phyloP scores from a whole-genome alignment of 2,888 invertebrate species.

The Latrodectus hesperus region DNA sequence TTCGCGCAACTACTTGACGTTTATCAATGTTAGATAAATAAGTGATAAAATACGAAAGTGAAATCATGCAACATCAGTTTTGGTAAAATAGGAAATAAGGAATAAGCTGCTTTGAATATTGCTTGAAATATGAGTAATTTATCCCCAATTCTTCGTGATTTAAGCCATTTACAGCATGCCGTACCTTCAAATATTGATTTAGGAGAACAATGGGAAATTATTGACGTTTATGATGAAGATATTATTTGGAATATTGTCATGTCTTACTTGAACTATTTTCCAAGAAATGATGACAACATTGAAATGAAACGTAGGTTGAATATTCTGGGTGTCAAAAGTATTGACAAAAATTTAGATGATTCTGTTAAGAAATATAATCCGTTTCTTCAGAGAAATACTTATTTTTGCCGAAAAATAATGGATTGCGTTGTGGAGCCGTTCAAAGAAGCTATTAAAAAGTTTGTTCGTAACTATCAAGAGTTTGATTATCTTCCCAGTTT shows the following conservation, averaged over 20 bases:
- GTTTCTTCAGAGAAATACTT: slow-evolving; percentile 11
- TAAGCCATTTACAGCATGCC: background rate
- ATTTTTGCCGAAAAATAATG: slow-evolving; percentile 6
- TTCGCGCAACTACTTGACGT: too few relatives aligned
- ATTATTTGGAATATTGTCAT: slow-evolving; percentile 21
- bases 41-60: too few relatives aligned
- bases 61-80: too few relatives aligned
- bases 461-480: background rate
- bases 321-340: background rate
- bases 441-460: slow-evolving; percentile 1
- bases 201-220: slow-evolving; percentile 5
- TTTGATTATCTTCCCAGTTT: background rate
- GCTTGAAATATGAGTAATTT: background rate
- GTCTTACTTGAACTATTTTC: slow-evolving; percentile 23
- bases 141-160: background rate
- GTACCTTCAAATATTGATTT: background rate
- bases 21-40: too few relatives aligned
- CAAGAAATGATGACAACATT: background rate
- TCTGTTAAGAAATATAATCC: slow-evolving; percentile 19
- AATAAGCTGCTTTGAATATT: background rate
- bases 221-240: slow-evolving; percentile 9
- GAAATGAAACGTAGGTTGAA: background rate
- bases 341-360: background rate
- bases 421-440: background rate
- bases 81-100: too few relatives aligned